These are phyloP conservation scores for Aptenodytes patagonicus DNA, from an alignment of 2,113 vertebrate species.

Conservation along the genomic window DNA sequence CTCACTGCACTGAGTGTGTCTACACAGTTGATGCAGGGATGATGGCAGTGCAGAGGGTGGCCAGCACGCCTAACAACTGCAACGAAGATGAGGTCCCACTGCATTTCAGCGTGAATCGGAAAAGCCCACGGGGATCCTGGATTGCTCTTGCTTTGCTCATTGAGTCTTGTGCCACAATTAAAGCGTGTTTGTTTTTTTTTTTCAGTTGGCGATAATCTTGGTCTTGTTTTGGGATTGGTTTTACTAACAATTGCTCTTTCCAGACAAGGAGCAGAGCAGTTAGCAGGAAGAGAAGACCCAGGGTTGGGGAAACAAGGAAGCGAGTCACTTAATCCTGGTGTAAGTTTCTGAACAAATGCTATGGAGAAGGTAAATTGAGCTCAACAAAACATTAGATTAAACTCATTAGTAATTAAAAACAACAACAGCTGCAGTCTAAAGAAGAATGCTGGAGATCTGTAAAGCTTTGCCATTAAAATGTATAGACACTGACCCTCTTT, in stretches of 20 bases:
- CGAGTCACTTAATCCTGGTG: conserved; percentile 40
- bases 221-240: background rate
- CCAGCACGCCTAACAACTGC: background rate
- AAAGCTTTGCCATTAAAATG: conserved; percentile 58
- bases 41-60: background rate
- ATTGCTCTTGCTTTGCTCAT: background rate
- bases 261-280: background rate
- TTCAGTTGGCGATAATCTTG: background rate
- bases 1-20: background rate
- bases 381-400: conserved; percentile 71
- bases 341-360: conserved; percentile 65
- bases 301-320: background rate
- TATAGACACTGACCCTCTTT: conserved; percentile 68
- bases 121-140: background rate
- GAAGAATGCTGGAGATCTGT: conserved; percentile 41
- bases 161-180: background rate
- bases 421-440: conserved; percentile 65
- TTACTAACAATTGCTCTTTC: background rate
- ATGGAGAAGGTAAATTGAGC: conserved; percentile 69
- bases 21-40: background rate
- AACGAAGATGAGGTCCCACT: background rate
- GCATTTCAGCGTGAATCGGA: background rate
- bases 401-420: conserved; percentile 74
- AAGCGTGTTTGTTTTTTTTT: background rate
- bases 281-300: background rate